phyloP scores from a whole-genome alignment of 2,797 vertebrate genomes.

The Acropternis orthonyx region DNA sequence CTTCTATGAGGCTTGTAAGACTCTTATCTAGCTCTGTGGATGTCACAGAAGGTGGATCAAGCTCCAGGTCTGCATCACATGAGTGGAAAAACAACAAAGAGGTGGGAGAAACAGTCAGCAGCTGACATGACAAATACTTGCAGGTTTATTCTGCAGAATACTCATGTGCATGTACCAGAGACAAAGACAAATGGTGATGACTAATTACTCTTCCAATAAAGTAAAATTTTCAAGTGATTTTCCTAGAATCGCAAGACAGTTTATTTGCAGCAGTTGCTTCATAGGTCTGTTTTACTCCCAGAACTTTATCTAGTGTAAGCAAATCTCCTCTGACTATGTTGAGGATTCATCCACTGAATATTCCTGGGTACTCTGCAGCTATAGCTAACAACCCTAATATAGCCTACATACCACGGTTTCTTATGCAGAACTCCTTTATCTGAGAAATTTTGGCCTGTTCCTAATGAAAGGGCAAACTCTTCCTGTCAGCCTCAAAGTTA shows the following conservation, averaged over 20 bases:
- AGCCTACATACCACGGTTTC: not conserved
- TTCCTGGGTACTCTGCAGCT: not conserved
- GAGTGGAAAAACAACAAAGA: not conserved
- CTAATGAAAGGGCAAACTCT: not conserved
- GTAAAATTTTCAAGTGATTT: not conserved
- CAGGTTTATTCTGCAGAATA: not conserved
- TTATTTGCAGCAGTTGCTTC: not conserved
- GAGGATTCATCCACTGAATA: not conserved
- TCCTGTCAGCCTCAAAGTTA: not conserved
- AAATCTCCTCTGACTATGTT: not conserved
- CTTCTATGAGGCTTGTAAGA: not conserved
- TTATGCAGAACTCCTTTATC: not conserved
- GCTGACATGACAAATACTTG: not conserved
- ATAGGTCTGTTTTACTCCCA: not conserved
- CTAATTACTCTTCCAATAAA: not conserved
- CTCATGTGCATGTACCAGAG: fast-evolving
- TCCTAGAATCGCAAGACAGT: not conserved
- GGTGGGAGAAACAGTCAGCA: not conserved
- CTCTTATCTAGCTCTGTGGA: not conserved
- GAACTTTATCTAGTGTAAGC: not conserved
- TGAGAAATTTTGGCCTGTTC: not conserved
- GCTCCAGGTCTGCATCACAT: not conserved
- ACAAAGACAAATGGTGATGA: not conserved
- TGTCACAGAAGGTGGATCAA: not conserved
- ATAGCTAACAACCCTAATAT: not conserved